Base-by-base conservation (phyloP, 2,888 invertebrate species). In the Philhelius pedissequus region DNA sequence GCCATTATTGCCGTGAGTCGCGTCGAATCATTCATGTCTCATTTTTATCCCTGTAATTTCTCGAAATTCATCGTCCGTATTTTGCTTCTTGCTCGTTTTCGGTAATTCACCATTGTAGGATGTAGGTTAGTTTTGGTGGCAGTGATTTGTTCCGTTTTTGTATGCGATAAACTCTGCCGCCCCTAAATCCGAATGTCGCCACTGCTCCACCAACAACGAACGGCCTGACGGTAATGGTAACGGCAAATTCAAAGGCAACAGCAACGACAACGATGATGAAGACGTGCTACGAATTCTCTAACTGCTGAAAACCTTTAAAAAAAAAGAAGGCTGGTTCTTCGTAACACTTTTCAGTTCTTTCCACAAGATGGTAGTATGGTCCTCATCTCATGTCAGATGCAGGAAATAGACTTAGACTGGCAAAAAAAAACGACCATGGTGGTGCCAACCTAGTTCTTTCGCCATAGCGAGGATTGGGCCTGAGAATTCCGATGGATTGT, bases 71-170 rank as follows among this genome's bases (percentile, higher is more conserved):
- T 38, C 27, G 38, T 9, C 15, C 38, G n/a, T 58, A 50, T 71
- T 50, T 64, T 78, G 52, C 20, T 66, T 71, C 43, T 64, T 78
- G 52, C 20, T 66, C 45, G 38, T 62, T 77, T 77, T 75, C 30
- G 50, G 66, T 70, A 74, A 74, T 71, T 60, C 66, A 71, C 58
- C 75, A 54, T 32, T 66, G 35, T 22, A 38, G 71, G 71, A 80
- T 84, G 76, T 84, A 76, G 84, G 84, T 80, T 84, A 80, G 70
- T 64, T 22, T 80, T 71, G 71, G 80, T 80, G 80, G 84, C 80
- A 76, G 84, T 84, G 84, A 84, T 84, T 84, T 84, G 84, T 84
- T 80, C 80, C 80, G 71, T 84, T 84, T 83, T 22, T 62, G 54
- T 71, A 58, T 75, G 71, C 80, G 80, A 84, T 84, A 84, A 84